These are phyloP conservation scores for Poeciliopsis gracilis DNA, from an alignment of 2,797 vertebrate genomes.

Conservation along the genomic window DNA sequence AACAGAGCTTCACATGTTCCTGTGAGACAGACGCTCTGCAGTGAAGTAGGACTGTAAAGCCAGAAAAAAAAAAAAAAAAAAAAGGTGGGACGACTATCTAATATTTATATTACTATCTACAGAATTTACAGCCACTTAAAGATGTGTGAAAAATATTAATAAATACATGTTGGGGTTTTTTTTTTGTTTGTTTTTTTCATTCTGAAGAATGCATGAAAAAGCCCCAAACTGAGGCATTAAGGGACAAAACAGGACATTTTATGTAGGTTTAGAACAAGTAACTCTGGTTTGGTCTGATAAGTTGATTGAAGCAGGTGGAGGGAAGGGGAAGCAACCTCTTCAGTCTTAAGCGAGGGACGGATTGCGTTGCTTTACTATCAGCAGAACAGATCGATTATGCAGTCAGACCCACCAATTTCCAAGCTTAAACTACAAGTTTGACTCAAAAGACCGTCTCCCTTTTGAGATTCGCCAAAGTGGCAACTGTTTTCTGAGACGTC, in stretches of 20 bases:
- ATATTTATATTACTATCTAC: conserved; percentile 86
- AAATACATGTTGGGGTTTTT: conserved; percentile 56
- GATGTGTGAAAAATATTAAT: conserved; percentile 74
- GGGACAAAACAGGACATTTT: background rate
- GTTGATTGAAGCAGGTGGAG: background rate
- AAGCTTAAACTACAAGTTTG: background rate
- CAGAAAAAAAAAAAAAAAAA: conserved; percentile 45
- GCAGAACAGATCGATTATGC: background rate
- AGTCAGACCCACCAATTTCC: background rate
- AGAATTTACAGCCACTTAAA: conserved; percentile 78
- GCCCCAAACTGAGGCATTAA: background rate
- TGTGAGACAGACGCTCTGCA: conserved; percentile 59
- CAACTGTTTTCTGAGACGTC: conserved; percentile 46
- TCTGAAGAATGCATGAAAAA: background rate
- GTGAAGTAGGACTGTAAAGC: conserved; percentile 72
- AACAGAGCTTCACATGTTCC: conserved; percentile 54
- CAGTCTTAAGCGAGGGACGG: conserved; percentile 6
- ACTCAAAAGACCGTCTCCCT: background rate
- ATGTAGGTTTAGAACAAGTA: background rate
- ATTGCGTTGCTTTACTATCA: conserved; percentile 15
- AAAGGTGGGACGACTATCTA: conserved; percentile 61
- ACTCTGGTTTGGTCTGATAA: conserved; percentile 15
- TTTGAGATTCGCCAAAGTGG: conserved; percentile 45
- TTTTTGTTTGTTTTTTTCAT: conserved; percentile 9
- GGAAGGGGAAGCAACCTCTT: background rate